Conservation (phyloP, 2,113 vertebrate genomes). For the Dissostichus mawsoni region DNA sequence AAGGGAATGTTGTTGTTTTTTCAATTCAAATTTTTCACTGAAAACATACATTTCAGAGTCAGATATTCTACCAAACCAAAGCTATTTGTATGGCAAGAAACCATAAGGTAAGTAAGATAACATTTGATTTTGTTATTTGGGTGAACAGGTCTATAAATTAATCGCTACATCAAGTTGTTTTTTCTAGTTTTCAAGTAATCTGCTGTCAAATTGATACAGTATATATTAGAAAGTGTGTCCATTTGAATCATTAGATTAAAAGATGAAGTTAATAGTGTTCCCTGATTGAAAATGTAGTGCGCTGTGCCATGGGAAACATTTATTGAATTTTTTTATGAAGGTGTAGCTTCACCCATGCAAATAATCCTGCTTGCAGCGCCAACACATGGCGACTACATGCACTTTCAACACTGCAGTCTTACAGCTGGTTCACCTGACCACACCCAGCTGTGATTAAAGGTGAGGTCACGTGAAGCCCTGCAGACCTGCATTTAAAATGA, state of each 20-base stretch:
- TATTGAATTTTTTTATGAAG: constrained; percentile 5
- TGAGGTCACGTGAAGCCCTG: neutral
- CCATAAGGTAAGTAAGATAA: neutral
- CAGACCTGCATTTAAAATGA: neutral
- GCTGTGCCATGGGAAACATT: neutral
- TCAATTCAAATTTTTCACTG: no score
- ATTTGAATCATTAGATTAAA: neutral
- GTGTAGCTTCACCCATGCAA: constrained; percentile 30
- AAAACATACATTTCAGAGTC: no score
- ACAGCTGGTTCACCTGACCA: neutral
- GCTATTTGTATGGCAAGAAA: neutral
- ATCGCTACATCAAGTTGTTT: no score
- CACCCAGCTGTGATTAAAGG: constrained; percentile 1
- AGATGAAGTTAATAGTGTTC: neutral
- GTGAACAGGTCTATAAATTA: neutral
- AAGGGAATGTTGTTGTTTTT: neutral
- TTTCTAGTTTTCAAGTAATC: no score
- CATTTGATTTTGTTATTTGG: neutral
- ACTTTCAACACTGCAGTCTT: neutral
- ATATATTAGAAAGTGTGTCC: neutral
- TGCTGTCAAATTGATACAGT: neutral
- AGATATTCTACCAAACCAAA: neutral
- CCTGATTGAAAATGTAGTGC: neutral
- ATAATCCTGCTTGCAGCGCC: neutral
- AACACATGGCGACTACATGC: neutral